Base-by-base conservation (phyloP, 2,888 invertebrate genomes). In the Drosophila pseudotalamancana region DNA sequence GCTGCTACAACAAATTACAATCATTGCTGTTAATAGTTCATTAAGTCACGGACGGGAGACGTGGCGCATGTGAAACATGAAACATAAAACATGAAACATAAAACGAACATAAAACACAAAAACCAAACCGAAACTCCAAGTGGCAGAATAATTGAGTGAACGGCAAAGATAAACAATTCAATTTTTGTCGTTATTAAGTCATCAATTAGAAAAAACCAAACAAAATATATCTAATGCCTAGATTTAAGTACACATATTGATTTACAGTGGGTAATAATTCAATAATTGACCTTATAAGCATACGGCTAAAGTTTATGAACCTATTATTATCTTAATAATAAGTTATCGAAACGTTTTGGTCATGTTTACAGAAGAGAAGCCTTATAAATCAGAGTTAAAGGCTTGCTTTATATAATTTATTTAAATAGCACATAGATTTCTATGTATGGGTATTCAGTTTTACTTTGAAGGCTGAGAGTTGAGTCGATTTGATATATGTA, bases 91-190 rank as follows among this genome's bases (percentile, higher is more conserved):
- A 57, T 74, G 71, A 81, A 76, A 70, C 72, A 67, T 68, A 71
- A 77, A 80, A 66, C 64, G 60, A 59, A 80, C 75, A 73, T 57
- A 57, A 74, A 72, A 63, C 54, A 18, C 23, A 34, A 63, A 68
- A 40, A 23, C n/a, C n/a, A n/a, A n/a, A n/a, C n/a, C 45, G 37
- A 64, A 63, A 55, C 68, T 51, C 48, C 77, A 83, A 84, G 87
- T 84, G 87, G 83, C 83, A 84, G 87, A 84, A 84, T 86, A 84
- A 84, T 84, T 86, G 87, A 84, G 87, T 86, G 83, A 84, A 86
- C 67, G 83, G 78, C 72, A 72, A 73, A 57, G 77, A 86, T 83
- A 86, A 86, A 86, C 83, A 84, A 75, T 84, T 84, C 87, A 86
- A 86, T 84, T 83, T 77, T 63, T 55, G 27, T 54, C 69, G 79